Evolutionary conservation across 2,113 vertebrate species (phyloP).

Genomic region (Struthidea cinerea): DNA sequence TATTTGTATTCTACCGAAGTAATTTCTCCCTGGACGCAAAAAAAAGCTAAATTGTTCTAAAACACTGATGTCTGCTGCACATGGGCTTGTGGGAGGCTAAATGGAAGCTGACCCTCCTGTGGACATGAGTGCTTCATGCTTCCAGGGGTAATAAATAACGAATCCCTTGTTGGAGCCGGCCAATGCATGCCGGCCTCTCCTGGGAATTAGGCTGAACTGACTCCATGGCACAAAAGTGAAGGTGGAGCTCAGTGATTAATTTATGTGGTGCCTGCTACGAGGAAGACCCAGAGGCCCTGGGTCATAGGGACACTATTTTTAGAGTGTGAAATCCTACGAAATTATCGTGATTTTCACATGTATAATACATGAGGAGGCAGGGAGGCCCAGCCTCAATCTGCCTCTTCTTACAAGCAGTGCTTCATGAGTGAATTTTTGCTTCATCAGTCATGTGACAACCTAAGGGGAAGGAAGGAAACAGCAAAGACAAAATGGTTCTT

Average conservation of each 20-base stretch:
- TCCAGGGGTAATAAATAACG: not conserved
- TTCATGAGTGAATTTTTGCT: not conserved
- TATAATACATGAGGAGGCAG: not conserved
- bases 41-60: not conserved
- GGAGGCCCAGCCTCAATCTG: not conserved
- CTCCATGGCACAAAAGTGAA: not conserved
- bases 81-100: not conserved
- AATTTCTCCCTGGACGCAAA: not conserved
- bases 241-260: not conserved
- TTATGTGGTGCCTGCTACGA: not conserved
- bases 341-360: not conserved
- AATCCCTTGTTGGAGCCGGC: not conserved
- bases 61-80: not conserved
- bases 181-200: not conserved
- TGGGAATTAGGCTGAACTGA: not conserved
- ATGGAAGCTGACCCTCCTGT: not conserved
- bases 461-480: not conserved
- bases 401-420: not conserved
- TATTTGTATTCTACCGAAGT: not conserved
- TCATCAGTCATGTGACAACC: not conserved
- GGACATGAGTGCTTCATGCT: not conserved
- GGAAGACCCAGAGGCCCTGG: not conserved
- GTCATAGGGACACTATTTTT: not conserved
- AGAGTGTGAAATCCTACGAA: not conserved
- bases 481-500: not conserved